Conservation (phyloP, 2,113 vertebrate species). For the Heterotilapia buettikoferi region DNA sequence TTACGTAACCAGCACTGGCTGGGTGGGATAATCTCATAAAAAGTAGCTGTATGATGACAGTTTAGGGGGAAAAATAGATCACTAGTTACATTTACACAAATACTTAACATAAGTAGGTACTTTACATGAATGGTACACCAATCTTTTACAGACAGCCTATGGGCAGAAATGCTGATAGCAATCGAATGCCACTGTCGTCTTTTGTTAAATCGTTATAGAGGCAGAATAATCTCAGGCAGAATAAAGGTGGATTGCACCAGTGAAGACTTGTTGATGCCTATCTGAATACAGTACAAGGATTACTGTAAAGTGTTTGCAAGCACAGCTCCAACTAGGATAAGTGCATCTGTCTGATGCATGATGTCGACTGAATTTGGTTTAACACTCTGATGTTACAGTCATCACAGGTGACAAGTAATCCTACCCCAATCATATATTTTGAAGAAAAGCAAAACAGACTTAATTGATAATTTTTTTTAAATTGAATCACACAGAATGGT, state of each 20-base stretch:
- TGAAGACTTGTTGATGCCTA: not conserved
- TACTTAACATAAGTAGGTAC: not conserved
- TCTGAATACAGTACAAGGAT: not conserved
- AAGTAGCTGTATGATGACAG: not conserved
- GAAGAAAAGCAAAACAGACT: not conserved
- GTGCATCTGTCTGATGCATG: not conserved
- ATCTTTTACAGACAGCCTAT: not conserved
- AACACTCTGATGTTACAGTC: not conserved
- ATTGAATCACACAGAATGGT: not conserved
- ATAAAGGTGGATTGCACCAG: not conserved
- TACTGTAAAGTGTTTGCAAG: not conserved
- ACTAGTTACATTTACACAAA: not conserved
- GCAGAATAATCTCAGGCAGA: not conserved
- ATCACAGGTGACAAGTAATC: not conserved
- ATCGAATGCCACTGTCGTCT: not conserved
- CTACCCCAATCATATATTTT: not conserved
- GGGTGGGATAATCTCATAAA: not conserved
- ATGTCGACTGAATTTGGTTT: not conserved
- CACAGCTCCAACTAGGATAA: not conserved
- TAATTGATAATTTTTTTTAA: not conserved
- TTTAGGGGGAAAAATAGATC: not conserved
- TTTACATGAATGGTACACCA: not conserved
- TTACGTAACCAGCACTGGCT: not conserved
- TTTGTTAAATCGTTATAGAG: not conserved
- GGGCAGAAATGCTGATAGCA: not conserved